Percentiles rank a stretch among this genome's conserved stretches.
phyloP scores from a whole-genome alignment of 2,888 invertebrate genomes.

The Camptogramma bilineatum region DNA sequence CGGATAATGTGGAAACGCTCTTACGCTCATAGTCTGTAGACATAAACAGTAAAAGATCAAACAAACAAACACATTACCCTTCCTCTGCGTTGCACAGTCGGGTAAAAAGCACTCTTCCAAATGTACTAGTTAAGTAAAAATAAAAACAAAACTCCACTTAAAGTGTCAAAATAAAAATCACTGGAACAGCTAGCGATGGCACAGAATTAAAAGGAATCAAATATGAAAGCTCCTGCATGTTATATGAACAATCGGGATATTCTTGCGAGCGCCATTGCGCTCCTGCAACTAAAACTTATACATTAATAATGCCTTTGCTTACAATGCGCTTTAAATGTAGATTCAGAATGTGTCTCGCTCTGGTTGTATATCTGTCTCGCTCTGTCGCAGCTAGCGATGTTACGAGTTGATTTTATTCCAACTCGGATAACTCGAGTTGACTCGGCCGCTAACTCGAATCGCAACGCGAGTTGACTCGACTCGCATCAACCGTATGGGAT shows the following conservation, averaged over 20 bases:
- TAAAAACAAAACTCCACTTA: not conserved
- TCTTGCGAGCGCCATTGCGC: slow-evolving; percentile 70
- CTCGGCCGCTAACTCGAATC: too few species aligned
- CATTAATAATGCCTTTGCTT: slow-evolving; percentile 85
- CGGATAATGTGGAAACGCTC: too few species aligned
- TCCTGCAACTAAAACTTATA: slow-evolving; percentile 83
- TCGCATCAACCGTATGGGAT: too few species aligned
- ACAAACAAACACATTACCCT: too few species aligned
- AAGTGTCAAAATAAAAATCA: slow-evolving; percentile 21
- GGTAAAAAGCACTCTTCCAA: too few species aligned
- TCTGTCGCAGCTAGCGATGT: slow-evolving; percentile 45
- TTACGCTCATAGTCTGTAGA: too few species aligned
- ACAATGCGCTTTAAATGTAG: slow-evolving; percentile 86
- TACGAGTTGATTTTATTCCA: too few species aligned
- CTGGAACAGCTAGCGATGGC: slow-evolving; percentile 61
- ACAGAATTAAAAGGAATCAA: slow-evolving; percentile 83
- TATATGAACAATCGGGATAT: slow-evolving; percentile 77
- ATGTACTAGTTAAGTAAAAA: too few species aligned
- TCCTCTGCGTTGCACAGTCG: too few species aligned
- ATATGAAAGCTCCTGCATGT: slow-evolving; percentile 81
- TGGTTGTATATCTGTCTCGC: slow-evolving; percentile 50
- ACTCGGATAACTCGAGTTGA: too few species aligned
- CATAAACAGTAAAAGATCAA: too few species aligned
- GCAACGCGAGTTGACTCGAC: too few species aligned
- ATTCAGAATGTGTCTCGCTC: slow-evolving; percentile 71